A percentile compares a stretch with the other conserved stretches of the same genome.
Evolutionary conservation across 2,888 invertebrate species (phyloP).

Genomic region (Chymomyza fuscimana): DNA sequence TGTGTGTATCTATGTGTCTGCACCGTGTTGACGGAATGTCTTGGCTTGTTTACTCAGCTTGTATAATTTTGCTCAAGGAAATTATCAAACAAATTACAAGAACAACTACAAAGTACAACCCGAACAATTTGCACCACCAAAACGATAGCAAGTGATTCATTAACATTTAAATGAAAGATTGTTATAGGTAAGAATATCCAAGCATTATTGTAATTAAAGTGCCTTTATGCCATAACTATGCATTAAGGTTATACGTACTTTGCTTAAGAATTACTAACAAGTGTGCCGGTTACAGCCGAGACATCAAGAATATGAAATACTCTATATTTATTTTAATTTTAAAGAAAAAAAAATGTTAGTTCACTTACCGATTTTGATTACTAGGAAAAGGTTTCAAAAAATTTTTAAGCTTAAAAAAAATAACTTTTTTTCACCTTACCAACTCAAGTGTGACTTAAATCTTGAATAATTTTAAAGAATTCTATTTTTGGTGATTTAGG

Average conservation of each 20-base stretch:
- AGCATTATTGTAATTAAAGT: constrained; percentile 10
- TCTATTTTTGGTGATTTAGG: no score
- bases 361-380: no score
- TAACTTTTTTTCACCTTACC: no score
- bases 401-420: no score
- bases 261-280: no score
- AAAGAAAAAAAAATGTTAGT: no score
- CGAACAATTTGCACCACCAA: constrained; percentile 5
- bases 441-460: no score
- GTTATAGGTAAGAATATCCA: not conserved
- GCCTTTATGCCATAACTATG: not conserved
- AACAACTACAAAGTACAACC: not conserved
- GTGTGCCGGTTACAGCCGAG: no score
- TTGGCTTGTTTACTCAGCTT: constrained; percentile 51
- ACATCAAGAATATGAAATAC: no score
- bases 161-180: not conserved
- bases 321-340: no score
- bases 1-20: constrained; percentile 1
- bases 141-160: constrained; percentile 16
- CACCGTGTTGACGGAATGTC: constrained; percentile 48
- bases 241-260: not conserved
- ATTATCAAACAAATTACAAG: constrained; percentile 66
- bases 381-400: no score
- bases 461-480: no score
- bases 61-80: constrained; percentile 48